Evolutionary conservation across 1,140 invertebrate species (phyloP).

Genomic region (Pemphigus obesinymphae): DNA sequence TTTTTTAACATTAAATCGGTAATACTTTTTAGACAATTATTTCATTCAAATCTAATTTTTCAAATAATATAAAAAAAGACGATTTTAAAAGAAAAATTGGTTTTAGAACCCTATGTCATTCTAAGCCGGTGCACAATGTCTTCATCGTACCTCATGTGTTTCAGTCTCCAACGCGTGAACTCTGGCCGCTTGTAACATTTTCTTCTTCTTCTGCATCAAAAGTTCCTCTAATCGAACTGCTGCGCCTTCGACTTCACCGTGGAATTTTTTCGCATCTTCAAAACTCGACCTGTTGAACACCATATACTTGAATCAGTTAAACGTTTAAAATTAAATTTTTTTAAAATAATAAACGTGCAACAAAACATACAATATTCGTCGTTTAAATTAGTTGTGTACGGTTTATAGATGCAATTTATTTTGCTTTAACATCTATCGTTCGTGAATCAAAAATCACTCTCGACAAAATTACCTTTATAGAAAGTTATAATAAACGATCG

Average conservation of each 20-base stretch:
- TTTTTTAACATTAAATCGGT: no score
- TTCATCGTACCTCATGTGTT: constrained; percentile 56
- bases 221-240: constrained; percentile 56
- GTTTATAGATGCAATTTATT: not conserved
- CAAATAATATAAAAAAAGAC: no score
- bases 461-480: not conserved
- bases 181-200: constrained; percentile 55
- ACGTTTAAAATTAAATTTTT: not conserved
- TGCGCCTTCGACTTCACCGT: constrained; percentile 55
- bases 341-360: no score
- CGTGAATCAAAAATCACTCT: not conserved
- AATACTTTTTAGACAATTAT: no score
- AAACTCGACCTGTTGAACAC: constrained; percentile 48
- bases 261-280: constrained; percentile 53
- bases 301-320: not conserved
- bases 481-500: constrained; percentile 4
- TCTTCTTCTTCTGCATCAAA: constrained; percentile 55
- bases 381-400: not conserved
- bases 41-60: no score
- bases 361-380: not conserved
- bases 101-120: no score
- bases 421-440: not conserved
- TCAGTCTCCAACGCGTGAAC: constrained; percentile 56
- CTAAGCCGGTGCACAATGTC: no score
- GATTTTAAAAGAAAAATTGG: no score